Conservation (phyloP, 2,888 invertebrate genomes). For the Micoletzkya japonica region DNA sequence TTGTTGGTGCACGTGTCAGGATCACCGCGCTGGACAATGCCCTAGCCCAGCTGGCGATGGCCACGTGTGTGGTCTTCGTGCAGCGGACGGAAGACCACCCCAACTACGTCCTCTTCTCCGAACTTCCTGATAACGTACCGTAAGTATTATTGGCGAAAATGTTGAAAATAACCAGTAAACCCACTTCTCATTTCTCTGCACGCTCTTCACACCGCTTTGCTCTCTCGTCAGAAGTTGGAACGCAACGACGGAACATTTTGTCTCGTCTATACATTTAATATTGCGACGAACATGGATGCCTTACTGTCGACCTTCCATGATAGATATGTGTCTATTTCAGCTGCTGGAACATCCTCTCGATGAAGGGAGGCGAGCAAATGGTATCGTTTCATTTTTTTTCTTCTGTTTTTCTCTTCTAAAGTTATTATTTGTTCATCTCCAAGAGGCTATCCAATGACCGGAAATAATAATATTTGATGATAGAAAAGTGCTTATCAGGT, state of each 20-base stretch:
- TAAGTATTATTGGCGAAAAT: slow-evolving; percentile 22
- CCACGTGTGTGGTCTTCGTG: slow-evolving; percentile 40
- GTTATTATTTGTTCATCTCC: neutral
- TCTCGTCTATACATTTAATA: neutral
- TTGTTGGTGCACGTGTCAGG: neutral
- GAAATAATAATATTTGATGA: too few relatives aligned
- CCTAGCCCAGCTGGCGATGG: slow-evolving; percentile 21
- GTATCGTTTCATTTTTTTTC: too few relatives aligned
- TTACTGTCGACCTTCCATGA: neutral
- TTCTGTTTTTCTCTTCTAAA: neutral
- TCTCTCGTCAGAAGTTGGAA: too few relatives aligned
- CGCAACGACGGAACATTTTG: too few relatives aligned
- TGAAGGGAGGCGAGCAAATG: slow-evolving; percentile 27
- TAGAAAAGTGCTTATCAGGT: neutral
- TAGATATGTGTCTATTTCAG: neutral
- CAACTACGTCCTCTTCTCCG: slow-evolving; percentile 42
- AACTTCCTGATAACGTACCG: slow-evolving; percentile 38
- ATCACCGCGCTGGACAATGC: slow-evolving; percentile 30
- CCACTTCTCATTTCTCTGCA: too few relatives aligned
- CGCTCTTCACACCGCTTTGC: too few relatives aligned
- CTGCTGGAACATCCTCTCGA: slow-evolving; percentile 28
- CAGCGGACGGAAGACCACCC: slow-evolving; percentile 34
- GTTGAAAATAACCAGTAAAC: too few relatives aligned
- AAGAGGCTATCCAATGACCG: too few relatives aligned
- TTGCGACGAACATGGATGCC: neutral